Evolutionary conservation across 2,113 vertebrate species (phyloP).

Genomic region (Toxostoma redivivum): DNA sequence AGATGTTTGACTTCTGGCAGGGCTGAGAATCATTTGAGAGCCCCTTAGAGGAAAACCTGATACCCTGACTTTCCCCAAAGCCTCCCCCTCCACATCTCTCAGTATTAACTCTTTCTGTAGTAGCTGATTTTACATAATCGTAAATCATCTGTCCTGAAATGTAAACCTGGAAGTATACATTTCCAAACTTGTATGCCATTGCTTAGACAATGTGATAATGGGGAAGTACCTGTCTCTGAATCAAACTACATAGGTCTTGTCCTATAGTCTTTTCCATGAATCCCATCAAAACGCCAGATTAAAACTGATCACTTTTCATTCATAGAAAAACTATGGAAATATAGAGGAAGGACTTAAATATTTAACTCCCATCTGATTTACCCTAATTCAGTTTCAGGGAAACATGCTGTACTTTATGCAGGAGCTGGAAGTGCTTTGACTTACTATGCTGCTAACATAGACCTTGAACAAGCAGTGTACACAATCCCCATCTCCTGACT

Average conservation of each 20-base stretch:
- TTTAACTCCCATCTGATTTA: not conserved
- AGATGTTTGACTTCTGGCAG: not conserved
- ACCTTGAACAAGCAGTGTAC: not conserved
- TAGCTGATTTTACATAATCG: not conserved
- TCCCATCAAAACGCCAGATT: not conserved
- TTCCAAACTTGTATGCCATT: not conserved
- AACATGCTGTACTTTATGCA: not conserved
- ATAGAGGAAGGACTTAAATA: not conserved
- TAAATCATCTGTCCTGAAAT: not conserved
- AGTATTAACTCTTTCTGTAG: conserved; percentile 24
- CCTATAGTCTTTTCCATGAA: not conserved
- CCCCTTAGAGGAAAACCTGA: conserved; percentile 27
- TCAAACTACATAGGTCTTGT: not conserved
- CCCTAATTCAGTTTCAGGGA: not conserved
- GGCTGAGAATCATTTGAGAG: conserved; percentile 25
- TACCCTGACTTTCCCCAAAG: conserved; percentile 10
- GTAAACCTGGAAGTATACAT: not conserved
- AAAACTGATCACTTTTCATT: not conserved
- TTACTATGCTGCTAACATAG: not conserved
- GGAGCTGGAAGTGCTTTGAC: not conserved
- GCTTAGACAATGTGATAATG: not conserved
- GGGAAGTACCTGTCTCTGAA: not conserved
- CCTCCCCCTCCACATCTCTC: not conserved
- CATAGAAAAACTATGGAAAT: not conserved
- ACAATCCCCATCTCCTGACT: not conserved